Evolutionary conservation across 2,888 invertebrate genomes (phyloP).

Genomic region (Myopa tessellatipennis): DNA sequence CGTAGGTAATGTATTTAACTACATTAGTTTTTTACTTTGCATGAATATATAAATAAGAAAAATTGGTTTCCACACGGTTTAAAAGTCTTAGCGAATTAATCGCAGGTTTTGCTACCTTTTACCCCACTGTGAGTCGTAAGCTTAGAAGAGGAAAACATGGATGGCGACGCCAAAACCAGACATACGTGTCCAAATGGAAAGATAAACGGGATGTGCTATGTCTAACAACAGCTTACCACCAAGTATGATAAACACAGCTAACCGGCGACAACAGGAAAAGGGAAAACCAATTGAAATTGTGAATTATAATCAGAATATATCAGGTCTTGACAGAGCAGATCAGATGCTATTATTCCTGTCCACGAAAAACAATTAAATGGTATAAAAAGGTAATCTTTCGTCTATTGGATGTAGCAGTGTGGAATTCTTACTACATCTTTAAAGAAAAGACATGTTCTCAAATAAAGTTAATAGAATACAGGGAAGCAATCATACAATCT

Average conservation of each 20-base stretch:
- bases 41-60: no score
- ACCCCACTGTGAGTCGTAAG: constrained; percentile 19
- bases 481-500: constrained; percentile 30
- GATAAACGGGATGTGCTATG: constrained; percentile 37
- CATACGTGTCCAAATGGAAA: constrained; percentile 38
- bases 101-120: no score
- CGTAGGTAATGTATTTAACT: no score
- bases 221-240: constrained; percentile 38
- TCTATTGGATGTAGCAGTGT: constrained; percentile 40
- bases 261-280: constrained; percentile 35
- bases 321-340: constrained; percentile 38
- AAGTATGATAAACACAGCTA: constrained; percentile 31
- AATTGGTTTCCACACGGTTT: no score
- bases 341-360: constrained; percentile 38
- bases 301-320: constrained; percentile 38
- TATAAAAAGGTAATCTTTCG: constrained; percentile 46
- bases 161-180: constrained; percentile 33
- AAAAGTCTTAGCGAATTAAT: no score
- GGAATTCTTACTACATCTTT: constrained; percentile 43
- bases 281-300: constrained; percentile 37
- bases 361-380: constrained; percentile 46
- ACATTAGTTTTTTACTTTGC: no score
- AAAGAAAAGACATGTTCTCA: constrained; percentile 32
- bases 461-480: constrained; percentile 28
- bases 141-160: constrained; percentile 36